Conservation (phyloP, 2,113 vertebrate genomes). For the Nothocercus nigrocapillus region DNA sequence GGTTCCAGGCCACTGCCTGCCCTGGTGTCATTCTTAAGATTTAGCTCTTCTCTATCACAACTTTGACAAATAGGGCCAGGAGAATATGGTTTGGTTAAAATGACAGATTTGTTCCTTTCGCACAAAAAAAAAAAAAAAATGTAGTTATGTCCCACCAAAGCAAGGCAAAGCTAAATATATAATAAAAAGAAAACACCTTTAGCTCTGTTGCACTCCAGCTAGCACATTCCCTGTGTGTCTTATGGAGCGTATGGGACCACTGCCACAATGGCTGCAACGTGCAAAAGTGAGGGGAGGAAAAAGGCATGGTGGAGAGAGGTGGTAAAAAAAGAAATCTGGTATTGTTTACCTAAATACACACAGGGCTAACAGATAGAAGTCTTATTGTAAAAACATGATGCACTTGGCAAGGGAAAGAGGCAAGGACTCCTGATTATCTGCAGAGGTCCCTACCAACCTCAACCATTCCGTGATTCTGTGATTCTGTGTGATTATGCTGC, state of each 20-base stretch:
- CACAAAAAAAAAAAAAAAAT: neutral
- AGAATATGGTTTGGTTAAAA: neutral
- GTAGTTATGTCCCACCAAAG: neutral
- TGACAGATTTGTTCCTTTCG: neutral
- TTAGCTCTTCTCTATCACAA: neutral
- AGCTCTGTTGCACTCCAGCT: neutral
- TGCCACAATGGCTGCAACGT: accelerated
- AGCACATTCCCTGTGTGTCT: neutral
- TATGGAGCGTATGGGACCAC: neutral
- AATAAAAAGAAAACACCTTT: neutral
- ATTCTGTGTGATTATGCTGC: neutral
- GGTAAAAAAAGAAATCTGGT: neutral
- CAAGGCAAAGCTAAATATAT: neutral
- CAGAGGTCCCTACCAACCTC: no score
- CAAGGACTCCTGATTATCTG: neutral
- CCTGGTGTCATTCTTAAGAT: neutral
- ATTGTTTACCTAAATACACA: neutral
- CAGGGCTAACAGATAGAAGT: neutral
- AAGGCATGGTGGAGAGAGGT: neutral
- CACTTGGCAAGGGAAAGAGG: neutral
- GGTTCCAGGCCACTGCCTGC: neutral
- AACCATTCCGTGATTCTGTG: no score
- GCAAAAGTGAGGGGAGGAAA: neutral
- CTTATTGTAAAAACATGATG: neutral
- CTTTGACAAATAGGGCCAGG: neutral